Percentiles rank a stretch among this genome's conserved stretches.
Evolutionary conservation across 2,113 vertebrate genomes (phyloP).

Genomic region (Plecotus auritus): DNA sequence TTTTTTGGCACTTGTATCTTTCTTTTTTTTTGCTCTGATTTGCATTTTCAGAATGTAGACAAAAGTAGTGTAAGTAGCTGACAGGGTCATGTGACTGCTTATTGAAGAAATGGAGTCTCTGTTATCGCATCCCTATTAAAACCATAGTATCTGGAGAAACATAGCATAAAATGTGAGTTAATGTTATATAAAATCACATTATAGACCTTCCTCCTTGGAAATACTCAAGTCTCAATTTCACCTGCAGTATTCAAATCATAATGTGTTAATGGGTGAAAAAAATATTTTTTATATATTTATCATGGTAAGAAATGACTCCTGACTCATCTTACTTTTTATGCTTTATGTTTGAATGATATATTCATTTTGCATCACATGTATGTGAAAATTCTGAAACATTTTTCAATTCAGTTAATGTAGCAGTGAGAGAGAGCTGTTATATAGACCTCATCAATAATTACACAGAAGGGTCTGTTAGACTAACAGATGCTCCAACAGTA

Average conservation of each 20-base stretch:
- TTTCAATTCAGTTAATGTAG: constrained; percentile 70
- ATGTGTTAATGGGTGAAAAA: background rate
- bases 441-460: constrained; percentile 78
- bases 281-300: background rate
- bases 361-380: constrained; percentile 57
- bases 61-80: background rate
- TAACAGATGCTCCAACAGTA: constrained; percentile 76
- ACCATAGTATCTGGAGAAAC: background rate
- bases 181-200: background rate
- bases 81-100: background rate
- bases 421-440: constrained; percentile 66
- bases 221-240: background rate
- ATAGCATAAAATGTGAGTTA: background rate
- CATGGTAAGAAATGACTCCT: background rate
- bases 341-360: constrained; percentile 34
- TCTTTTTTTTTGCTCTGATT: background rate
- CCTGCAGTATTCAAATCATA: background rate
- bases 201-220: background rate
- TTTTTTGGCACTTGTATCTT: background rate
- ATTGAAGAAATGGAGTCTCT: background rate
- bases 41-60: constrained; percentile 10
- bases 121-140: background rate
- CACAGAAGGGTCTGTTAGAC: constrained; percentile 77
- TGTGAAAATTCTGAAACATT: constrained; percentile 57
- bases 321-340: constrained; percentile 14